Conservation (phyloP, 2,797 vertebrate genomes). For the Enteromius treurensis region DNA sequence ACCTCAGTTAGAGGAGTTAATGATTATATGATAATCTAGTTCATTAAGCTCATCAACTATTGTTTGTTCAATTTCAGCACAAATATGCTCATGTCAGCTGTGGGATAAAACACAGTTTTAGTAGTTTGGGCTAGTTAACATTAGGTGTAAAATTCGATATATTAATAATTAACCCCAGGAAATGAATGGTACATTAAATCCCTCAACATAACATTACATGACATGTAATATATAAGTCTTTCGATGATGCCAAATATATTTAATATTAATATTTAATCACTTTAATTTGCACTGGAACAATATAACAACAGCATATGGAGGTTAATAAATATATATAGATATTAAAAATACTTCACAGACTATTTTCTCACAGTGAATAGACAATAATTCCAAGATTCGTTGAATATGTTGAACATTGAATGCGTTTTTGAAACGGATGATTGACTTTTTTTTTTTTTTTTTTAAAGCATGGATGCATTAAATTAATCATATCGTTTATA, state of each 20-base stretch:
- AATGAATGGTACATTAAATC: neutral
- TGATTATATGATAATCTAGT: neutral
- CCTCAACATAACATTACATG: neutral
- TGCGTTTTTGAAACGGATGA: no score
- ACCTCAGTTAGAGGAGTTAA: neutral
- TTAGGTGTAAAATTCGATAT: neutral
- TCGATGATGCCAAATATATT: neutral
- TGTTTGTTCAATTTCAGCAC: slow-evolving; percentile 12
- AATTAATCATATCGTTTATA: neutral
- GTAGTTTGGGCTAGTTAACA: neutral
- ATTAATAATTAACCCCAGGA: neutral
- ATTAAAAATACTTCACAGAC: neutral
- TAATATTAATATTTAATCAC: neutral
- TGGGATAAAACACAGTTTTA: neutral
- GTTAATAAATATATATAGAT: neutral
- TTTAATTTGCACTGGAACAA: neutral
- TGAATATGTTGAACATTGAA: no score
- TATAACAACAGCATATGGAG: neutral
- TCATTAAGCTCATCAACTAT: neutral
- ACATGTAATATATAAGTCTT: neutral
- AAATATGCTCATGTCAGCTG: neutral
- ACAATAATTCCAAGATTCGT: no score
- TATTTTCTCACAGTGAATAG: no score
- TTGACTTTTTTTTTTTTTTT: no score
- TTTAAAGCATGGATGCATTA: neutral